These are phyloP conservation scores for Tyrannus savana DNA, from an alignment of 2,113 vertebrate genomes.

Conservation along the genomic window DNA sequence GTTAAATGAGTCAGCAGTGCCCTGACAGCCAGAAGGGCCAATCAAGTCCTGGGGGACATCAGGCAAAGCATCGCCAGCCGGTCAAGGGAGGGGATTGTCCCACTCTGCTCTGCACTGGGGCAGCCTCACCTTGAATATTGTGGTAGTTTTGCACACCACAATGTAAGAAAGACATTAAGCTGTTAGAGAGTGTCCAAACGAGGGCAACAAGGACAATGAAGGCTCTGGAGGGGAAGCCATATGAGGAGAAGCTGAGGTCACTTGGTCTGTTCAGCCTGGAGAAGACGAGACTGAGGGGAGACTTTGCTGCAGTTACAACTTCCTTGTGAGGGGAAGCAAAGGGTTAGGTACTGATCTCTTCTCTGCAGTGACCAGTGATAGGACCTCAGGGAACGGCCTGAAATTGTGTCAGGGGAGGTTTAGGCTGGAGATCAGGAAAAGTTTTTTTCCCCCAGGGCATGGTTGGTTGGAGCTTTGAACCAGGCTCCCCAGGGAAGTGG, in stretches of 20 bases:
- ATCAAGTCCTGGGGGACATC: background rate
- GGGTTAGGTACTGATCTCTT: background rate
- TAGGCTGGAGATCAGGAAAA: background rate
- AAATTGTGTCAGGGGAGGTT: background rate
- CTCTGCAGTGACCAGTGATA: background rate
- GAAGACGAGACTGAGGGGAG: background rate
- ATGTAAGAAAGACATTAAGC: background rate
- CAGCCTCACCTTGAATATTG: rapidly evolving
- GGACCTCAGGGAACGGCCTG: background rate
- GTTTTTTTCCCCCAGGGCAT: background rate
- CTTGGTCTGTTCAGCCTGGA: background rate
- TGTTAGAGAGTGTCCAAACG: background rate
- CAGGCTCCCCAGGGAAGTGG: background rate
- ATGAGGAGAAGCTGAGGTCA: background rate
- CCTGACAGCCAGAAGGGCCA: background rate
- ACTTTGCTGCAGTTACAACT: background rate
- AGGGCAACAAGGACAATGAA: background rate
- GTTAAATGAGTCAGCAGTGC: background rate
- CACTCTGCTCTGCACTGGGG: background rate
- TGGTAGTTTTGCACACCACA: background rate
- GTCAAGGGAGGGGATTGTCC: background rate
- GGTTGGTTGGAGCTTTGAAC: background rate
- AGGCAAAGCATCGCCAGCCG: rapidly evolving
- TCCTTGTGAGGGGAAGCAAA: background rate
- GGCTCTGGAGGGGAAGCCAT: background rate